Base-by-base conservation (phyloP, 2,888 invertebrate species). In the Ommatoiulus sabulosus region DNA sequence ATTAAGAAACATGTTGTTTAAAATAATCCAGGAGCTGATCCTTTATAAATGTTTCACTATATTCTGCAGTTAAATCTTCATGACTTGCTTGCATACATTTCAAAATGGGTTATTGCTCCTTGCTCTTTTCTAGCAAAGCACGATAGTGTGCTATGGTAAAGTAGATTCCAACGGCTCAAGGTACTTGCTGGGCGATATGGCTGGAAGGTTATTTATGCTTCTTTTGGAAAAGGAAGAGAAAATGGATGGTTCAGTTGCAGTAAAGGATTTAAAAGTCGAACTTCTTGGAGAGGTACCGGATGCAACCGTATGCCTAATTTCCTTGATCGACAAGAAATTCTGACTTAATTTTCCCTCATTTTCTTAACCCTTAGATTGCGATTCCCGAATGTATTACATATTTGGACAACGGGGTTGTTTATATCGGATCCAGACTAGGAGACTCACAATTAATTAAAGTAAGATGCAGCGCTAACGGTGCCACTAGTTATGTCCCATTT, bases 361-460 rank as follows among this genome's bases (percentile, higher is more conserved):
- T 52, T 72, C 87, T 90, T 80, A 90, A 93, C 90, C 90, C 93
- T 7, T 91, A 93, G 92, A 94, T 93, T 3, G 93, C 94, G 5
- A 98, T 98, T 90, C 98, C 99, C 0, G 99, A 99, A 92, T 98
- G 98, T 92, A 96, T 99, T 92, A 98, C 98, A 0, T 99, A 99
- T 93, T 94, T 99, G 90, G 99, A 99, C 93, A 99, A 99, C 93
- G 98, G 99, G 12, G 99, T 99, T 10, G 96, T 99, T 44, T 99
- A 93, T 90, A 92, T 99, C 91, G 99, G 99, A 0, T 99, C 99
- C 0, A 95, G 98, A 17, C 94, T 99, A 88, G 99, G 99, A 0
- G 99, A 99, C 93, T 99, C 98, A 0, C 99, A 99, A 90, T 94
- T 99, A 6, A 96, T 99, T 8, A 96, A 97, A 85, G 89, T 89